Evolutionary conservation across 2,797 vertebrate species (phyloP), one percentile per base, ranked within the genome.

Genomic region (Peromyscus attwateri): DNA sequence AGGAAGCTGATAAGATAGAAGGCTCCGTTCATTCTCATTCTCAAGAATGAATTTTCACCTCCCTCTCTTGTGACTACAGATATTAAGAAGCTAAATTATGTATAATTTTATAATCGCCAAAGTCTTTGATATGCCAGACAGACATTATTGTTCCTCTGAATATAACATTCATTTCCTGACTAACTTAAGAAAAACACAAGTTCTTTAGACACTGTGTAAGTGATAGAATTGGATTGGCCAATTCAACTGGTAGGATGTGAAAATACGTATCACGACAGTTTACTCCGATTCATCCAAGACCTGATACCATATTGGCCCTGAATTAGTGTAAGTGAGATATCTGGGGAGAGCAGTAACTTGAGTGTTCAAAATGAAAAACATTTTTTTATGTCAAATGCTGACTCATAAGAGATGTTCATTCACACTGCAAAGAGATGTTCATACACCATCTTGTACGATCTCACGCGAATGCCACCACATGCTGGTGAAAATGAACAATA

Each of bases 11-110:
- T 68, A 73, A 37, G 16, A 21, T 1, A 89, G n/a, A 34, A 84
- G 3, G 13, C 25, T 87, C 37, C 19, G 49, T 64, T 88, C 55
- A 93, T 64, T 11, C 52, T 83, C 11, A 70, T 1, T 16, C 31
- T 29, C 46, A 14, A 31, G 43, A 49, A 5, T 14, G 23, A 70
- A 25, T 11, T 87, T 87, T 68, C 84, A 34, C 66, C 49, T 85
- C 49, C 70, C 16, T 25, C 73, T 25, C 82, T 79, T 55, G 8
- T 92, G 73, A 89, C 46, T 68, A 84, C 31, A 29, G 25, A 92
- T 81, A 93, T 95, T 92, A 87, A 94, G 64, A 96, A 92, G 46
- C 1, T 91, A 87, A 93, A 92, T 93, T 89, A 82, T 12, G 55
- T 37, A 81, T 68, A 43, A 64, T 87, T 76, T 31, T 52, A 31